Evolutionary conservation across 2,888 invertebrate genomes (phyloP).

Genomic region (Neuroscelio doddi): DNA sequence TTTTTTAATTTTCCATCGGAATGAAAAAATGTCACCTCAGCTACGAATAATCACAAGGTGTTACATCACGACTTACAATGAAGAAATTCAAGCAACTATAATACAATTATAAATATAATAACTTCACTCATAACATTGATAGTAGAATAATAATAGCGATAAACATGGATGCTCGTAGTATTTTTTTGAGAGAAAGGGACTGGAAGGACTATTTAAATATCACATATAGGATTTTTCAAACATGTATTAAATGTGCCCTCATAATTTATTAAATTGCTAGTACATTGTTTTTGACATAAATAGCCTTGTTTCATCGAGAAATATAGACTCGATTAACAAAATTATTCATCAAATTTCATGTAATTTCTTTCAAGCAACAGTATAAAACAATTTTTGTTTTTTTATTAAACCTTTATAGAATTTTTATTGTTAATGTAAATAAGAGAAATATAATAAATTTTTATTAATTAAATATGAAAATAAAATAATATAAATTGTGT

Average conservation of each 20-base stretch:
- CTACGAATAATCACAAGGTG: constrained; percentile 30
- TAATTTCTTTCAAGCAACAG: too few relatives aligned
- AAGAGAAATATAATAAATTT: too few relatives aligned
- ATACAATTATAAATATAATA: not conserved
- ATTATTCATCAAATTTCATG: too few relatives aligned
- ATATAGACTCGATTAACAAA: too few relatives aligned
- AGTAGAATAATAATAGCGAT: not conserved
- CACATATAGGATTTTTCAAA: not conserved
- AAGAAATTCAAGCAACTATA: constrained; percentile 17
- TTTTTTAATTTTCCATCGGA: constrained; percentile 72
- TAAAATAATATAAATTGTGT: too few relatives aligned
- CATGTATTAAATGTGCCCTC: not conserved
- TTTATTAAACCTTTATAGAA: too few relatives aligned
- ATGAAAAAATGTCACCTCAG: constrained; percentile 69
- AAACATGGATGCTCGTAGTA: not conserved
- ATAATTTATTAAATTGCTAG: not conserved
- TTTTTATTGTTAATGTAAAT: too few relatives aligned
- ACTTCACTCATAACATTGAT: too few relatives aligned
- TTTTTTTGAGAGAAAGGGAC: not conserved
- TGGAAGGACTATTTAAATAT: not conserved
- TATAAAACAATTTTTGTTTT: too few relatives aligned
- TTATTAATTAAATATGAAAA: too few relatives aligned
- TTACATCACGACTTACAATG: constrained; percentile 51
- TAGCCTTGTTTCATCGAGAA: too few relatives aligned
- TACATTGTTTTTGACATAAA: too few relatives aligned